Percentiles rank a stretch among this genome's conserved stretches.
These are phyloP conservation scores for Lithobates pipiens DNA, from an alignment of 2,797 vertebrate genomes.

Conservation along the genomic window DNA sequence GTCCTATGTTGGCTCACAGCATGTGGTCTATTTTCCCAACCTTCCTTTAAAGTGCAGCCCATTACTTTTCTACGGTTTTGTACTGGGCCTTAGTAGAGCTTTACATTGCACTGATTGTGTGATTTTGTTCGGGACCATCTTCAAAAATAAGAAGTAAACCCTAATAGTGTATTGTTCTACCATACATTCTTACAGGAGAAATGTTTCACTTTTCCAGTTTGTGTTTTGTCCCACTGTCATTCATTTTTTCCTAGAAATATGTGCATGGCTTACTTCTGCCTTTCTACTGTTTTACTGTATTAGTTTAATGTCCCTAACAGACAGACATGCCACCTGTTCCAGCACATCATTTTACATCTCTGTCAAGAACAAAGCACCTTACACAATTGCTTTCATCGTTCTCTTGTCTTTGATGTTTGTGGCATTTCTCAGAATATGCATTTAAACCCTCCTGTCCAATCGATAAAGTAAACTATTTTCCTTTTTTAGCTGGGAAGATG, in stretches of 20 bases:
- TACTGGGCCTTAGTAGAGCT: neutral
- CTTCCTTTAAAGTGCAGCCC: neutral
- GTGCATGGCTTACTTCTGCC: slow-evolving; percentile 38
- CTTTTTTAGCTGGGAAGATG: slow-evolving; percentile 79
- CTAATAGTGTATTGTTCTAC: neutral
- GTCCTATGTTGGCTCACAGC: no score
- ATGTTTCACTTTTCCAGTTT: slow-evolving; percentile 55
- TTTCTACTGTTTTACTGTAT: slow-evolving; percentile 29
- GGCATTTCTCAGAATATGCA: slow-evolving; percentile 69
- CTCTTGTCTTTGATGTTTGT: slow-evolving; percentile 74
- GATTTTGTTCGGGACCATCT: no score
- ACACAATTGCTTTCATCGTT: slow-evolving; percentile 71
- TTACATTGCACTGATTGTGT: neutral
- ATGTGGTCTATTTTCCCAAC: no score
- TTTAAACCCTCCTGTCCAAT: slow-evolving; percentile 74
- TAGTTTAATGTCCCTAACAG: slow-evolving; percentile 19
- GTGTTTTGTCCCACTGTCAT: slow-evolving; percentile 54
- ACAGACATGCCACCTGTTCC: slow-evolving; percentile 31
- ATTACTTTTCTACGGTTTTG: neutral
- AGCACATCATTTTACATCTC: slow-evolving; percentile 33
- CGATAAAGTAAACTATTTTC: slow-evolving; percentile 68
- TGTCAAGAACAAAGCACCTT: slow-evolving; percentile 73
- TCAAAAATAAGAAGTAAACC: no score
- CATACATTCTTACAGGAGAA: slow-evolving; percentile 9
- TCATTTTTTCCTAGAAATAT: slow-evolving; percentile 35